Conservation (phyloP, 2,113 vertebrate species). For the Nymphicus hollandicus region DNA sequence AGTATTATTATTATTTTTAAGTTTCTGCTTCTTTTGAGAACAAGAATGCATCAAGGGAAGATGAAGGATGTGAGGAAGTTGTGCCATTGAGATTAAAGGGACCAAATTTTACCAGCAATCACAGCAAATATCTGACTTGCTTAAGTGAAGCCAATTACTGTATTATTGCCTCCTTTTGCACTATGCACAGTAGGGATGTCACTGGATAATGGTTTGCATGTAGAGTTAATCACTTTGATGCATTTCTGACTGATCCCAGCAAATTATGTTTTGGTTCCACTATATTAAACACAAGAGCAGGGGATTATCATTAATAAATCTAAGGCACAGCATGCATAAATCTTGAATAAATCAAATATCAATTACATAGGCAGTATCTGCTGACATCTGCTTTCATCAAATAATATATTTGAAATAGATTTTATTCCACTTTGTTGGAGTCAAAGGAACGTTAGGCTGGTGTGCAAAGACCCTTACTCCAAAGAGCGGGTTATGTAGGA, state of each 20-base stretch:
- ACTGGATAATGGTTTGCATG: constrained; percentile 86
- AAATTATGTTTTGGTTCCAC: constrained; percentile 88
- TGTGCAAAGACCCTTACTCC: constrained; percentile 53
- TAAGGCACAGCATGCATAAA: constrained; percentile 85
- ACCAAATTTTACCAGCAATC: constrained; percentile 77
- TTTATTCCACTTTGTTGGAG: constrained; percentile 78
- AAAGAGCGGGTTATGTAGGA: constrained; percentile 36
- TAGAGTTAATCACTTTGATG: constrained; percentile 91
- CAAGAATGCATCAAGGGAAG: constrained; percentile 33
- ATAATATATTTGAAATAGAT: constrained; percentile 85
- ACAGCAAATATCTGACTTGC: constrained; percentile 79
- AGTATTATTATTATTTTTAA: neutral
- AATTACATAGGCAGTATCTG: constrained; percentile 85
- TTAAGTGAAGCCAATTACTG: constrained; percentile 85
- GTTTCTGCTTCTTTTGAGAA: constrained; percentile 3
- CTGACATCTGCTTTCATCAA: constrained; percentile 85
- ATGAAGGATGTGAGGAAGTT: constrained; percentile 45
- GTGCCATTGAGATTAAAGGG: constrained; percentile 73
- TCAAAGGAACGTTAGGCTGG: constrained; percentile 63
- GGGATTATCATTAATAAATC: constrained; percentile 90
- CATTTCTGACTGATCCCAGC: constrained; percentile 86
- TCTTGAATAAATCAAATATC: constrained; percentile 91
- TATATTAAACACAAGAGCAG: constrained; percentile 87
- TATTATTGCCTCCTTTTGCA: constrained; percentile 83
- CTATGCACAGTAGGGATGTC: constrained; percentile 85